phyloP scores from a whole-genome alignment of 1,140 invertebrate genomes.

The Drosophila nannoptera region DNA sequence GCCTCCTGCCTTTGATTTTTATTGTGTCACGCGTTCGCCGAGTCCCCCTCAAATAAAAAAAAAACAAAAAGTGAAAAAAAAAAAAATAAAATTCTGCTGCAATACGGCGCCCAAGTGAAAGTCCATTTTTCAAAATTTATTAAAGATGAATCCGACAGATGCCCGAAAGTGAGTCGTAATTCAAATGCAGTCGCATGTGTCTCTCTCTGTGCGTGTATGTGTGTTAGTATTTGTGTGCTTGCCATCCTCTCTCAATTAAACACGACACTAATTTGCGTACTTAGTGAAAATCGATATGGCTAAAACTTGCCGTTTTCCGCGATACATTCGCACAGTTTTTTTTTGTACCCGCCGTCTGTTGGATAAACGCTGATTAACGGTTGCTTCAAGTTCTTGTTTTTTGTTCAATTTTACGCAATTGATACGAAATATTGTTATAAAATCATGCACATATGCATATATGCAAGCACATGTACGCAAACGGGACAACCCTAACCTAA shows the following conservation, averaged over 20 bases:
- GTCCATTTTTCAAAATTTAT: slow-evolving; percentile 23
- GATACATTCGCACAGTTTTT: slow-evolving; percentile 9
- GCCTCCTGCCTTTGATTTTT: slow-evolving; percentile 45
- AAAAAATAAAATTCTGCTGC: slow-evolving; percentile 9
- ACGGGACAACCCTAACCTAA: slow-evolving; percentile 66
- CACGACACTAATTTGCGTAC: slow-evolving; percentile 47
- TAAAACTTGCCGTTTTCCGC: slow-evolving; percentile 35
- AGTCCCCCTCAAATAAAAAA: slow-evolving; percentile 15
- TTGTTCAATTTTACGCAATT: slow-evolving; percentile 7
- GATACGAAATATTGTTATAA: slow-evolving; percentile 23
- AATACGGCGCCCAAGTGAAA: slow-evolving; percentile 33
- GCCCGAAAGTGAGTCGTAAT: slow-evolving; percentile 12
- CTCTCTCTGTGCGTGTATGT: slow-evolving; percentile 4
- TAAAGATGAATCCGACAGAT: slow-evolving; percentile 31
- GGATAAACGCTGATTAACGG: not conserved
- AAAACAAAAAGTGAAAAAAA: slow-evolving; percentile 33
- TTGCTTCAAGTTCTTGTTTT: not conserved
- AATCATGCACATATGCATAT: slow-evolving; percentile 15
- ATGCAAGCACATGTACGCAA: slow-evolving; percentile 15
- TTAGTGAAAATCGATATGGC: slow-evolving; percentile 69
- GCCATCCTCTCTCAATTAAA: slow-evolving; percentile 53
- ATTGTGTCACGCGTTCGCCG: slow-evolving; percentile 70
- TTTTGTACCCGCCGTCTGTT: not conserved
- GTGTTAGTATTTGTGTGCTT: slow-evolving; percentile 10
- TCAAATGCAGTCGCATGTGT: slow-evolving; percentile 3